These are phyloP conservation scores for Elephantulus edwardii DNA, from an alignment of 2,113 vertebrate species.

Conservation along the genomic window DNA sequence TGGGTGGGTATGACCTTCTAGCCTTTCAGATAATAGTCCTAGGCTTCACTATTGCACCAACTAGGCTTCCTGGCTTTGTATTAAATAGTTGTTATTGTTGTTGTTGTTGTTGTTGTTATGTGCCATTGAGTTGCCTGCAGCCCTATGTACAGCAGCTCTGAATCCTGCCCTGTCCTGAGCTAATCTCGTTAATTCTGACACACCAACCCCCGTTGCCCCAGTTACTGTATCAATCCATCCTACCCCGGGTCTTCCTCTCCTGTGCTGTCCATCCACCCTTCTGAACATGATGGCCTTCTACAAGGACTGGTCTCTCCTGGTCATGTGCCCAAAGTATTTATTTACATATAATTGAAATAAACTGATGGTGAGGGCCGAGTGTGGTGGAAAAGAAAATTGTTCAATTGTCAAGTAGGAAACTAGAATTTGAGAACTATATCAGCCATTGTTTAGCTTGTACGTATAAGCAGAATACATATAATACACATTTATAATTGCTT, in stretches of 20 bases:
- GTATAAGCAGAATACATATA: constrained; percentile 22
- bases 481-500: background rate
- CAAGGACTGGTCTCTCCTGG: too few relatives aligned
- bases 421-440: background rate
- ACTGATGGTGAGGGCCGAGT: background rate
- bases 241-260: too few relatives aligned
- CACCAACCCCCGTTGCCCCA: too few relatives aligned
- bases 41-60: background rate
- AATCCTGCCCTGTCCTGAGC: too few relatives aligned
- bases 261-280: too few relatives aligned
- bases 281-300: too few relatives aligned
- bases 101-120: too few relatives aligned
- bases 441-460: background rate
- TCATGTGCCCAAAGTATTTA: background rate
- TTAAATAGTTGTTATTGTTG: too few relatives aligned
- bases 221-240: too few relatives aligned
- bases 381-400: background rate
- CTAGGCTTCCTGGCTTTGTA: background rate
- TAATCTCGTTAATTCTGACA: too few relatives aligned
- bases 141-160: too few relatives aligned
- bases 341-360: background rate
- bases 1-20: background rate
- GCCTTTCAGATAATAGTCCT: background rate
- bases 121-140: too few relatives aligned
- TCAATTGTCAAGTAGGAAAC: background rate